Base-by-base conservation (phyloP, 2,888 invertebrate species). In the Mechanitis messenoides region DNA sequence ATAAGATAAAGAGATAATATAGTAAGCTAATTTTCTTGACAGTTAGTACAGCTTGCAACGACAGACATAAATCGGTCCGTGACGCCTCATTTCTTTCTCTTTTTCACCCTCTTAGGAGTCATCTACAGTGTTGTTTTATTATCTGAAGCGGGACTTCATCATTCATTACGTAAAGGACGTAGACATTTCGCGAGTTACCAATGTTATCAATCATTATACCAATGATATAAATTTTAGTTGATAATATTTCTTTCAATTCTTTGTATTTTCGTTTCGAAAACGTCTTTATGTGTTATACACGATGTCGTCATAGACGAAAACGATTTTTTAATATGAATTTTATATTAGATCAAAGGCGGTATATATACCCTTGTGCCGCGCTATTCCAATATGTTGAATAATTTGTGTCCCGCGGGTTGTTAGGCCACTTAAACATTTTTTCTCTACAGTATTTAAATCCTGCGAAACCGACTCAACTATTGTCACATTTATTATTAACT, bases 91-190 rank as follows among this genome's bases (percentile, higher is more conserved):
- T 74, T 76, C 20, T 20, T 20, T 74, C 74, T 72, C 68, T 69
- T 76, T 74, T 75, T 72, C 68, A 71, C 74, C 72, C 71, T 72
- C 69, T 72, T 74, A 77, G 71, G 73, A 74, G 72, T 75, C 72
- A 74, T 80, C 79, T 74, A 77, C 74, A 76, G 77, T 75, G 75
- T 77, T 72, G 73, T 76, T 80, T 79, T 80, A 81, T 75, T 76
- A 80, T 79, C 74, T 72, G 65, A 69, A 76, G 73, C 73, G 73
- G 74, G 73, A 71, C 66, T 59, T 20, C 20, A 62, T 72, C 77
- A 81, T 84, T 82, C 79, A 81, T 82, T 80, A 78, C 74, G 69
- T 66, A 71, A 77, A 72, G 69, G 72, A 72, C 75, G 72, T 73
- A 73, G 74, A 74, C 75, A 73, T 75, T 67, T 74, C 75, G 72